Conservation (phyloP, 2,797 vertebrate genomes). For the Enteromius thamalakanensis region DNA sequence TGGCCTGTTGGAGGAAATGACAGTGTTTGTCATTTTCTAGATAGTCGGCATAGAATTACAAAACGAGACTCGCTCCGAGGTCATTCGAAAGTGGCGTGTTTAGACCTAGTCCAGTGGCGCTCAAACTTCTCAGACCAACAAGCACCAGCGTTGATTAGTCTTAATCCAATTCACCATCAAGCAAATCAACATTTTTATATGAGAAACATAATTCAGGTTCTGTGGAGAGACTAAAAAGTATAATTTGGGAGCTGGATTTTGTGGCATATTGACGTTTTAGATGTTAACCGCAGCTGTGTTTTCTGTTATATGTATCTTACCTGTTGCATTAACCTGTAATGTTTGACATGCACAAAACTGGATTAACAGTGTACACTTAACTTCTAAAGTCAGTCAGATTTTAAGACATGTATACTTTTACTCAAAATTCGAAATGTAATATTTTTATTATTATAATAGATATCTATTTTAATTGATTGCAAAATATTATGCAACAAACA, state of each 20-base stretch:
- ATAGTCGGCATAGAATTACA: background rate
- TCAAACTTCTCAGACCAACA: background rate
- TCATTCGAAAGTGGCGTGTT: background rate
- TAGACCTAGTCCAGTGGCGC: background rate
- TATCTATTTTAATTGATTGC: background rate
- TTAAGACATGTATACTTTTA: background rate
- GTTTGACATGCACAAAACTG: background rate
- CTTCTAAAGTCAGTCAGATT: background rate
- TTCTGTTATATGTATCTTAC: background rate
- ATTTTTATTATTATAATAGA: background rate
- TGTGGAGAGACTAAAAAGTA: background rate
- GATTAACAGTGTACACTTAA: background rate
- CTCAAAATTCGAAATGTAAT: background rate
- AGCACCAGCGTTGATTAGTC: background rate
- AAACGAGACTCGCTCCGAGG: background rate
- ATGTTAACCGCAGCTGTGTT: background rate
- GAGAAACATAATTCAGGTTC: background rate
- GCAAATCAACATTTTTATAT: background rate
- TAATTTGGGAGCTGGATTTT: background rate
- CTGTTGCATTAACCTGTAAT: background rate
- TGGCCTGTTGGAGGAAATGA: constrained; percentile 77
- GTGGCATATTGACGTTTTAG: background rate
- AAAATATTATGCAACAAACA: background rate
- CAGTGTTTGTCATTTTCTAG: constrained; percentile 23
- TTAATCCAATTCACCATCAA: background rate